Evolutionary conservation across 2,113 vertebrate genomes (phyloP).

Genomic region (Nesogale talazaci): DNA sequence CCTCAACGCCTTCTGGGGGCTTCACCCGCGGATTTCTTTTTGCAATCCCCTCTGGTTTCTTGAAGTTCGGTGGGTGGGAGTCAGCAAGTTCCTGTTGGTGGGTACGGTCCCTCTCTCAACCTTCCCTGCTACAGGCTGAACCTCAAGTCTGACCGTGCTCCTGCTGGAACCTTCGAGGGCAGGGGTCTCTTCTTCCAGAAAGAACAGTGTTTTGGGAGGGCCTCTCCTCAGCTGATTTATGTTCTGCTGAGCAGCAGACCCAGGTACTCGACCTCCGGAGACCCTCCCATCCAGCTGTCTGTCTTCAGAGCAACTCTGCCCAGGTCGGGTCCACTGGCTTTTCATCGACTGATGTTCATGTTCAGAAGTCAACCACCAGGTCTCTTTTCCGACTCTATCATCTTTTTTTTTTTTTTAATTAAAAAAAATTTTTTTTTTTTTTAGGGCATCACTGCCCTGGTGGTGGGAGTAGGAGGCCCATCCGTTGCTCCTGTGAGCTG

Average conservation of each 20-base stretch:
- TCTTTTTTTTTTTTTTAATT: too few relatives aligned
- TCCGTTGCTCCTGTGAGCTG: too few relatives aligned
- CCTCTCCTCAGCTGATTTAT: constrained; percentile 1
- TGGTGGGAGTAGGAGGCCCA: too few relatives aligned
- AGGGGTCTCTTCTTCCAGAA: constrained; percentile 9
- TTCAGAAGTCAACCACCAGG: background rate
- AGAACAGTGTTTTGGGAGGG: background rate
- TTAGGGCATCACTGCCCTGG: too few relatives aligned
- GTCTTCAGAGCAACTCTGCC: background rate
- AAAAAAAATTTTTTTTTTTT: too few relatives aligned
- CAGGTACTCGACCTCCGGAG: background rate
- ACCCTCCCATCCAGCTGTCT: background rate
- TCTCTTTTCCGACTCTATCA: background rate
- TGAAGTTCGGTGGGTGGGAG: background rate
- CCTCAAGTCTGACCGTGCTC: background rate
- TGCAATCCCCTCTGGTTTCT: background rate
- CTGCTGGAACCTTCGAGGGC: background rate
- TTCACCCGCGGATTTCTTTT: constrained; percentile 30
- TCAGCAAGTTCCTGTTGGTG: constrained; percentile 9
- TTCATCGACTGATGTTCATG: background rate
- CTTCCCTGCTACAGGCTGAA: background rate
- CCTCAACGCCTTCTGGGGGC: background rate
- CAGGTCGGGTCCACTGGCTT: background rate
- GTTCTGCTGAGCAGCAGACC: background rate
- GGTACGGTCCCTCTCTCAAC: background rate